A percentile compares a stretch with the other conserved stretches of the same genome.
Conservation (phyloP, 1,140 invertebrate species). For the Lordiphosa stackelbergi region DNA sequence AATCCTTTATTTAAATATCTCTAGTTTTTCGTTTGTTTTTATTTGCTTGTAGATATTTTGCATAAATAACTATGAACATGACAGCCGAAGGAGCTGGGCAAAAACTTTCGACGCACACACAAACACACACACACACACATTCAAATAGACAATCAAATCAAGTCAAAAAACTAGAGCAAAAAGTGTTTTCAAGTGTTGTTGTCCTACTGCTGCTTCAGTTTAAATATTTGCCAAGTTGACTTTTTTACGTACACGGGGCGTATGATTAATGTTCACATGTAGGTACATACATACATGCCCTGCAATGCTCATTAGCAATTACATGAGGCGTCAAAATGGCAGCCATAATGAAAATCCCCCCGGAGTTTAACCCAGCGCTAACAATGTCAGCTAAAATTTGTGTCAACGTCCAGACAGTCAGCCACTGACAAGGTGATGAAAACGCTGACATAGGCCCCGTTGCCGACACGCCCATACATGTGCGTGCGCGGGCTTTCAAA, state of each 20-base stretch:
- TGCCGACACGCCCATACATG: constrained; percentile 36
- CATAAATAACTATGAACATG: constrained; percentile 59
- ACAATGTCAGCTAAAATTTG: constrained; percentile 22
- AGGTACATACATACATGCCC: constrained; percentile 24
- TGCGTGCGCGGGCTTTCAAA: constrained; percentile 55
- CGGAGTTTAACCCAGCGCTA: neutral
- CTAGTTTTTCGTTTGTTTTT: constrained; percentile 56
- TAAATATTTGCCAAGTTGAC: constrained; percentile 37
- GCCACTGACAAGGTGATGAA: constrained; percentile 39
- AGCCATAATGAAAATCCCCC: constrained; percentile 31
- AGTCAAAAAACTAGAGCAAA: constrained; percentile 25
- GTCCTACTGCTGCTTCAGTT: constrained; percentile 10
- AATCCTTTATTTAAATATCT: constrained; percentile 70
- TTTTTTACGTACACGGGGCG: constrained; percentile 25
- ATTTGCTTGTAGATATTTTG: constrained; percentile 61
- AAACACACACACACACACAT: neutral
- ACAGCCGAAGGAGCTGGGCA: constrained; percentile 23
- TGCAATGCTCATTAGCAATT: constrained; percentile 46
- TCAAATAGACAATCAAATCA: constrained; percentile 35
- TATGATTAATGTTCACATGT: constrained; percentile 22
- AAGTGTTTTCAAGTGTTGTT: constrained; percentile 8
- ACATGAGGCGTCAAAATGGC: constrained; percentile 25
- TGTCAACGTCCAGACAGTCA: constrained; percentile 34
- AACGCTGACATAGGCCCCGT: constrained; percentile 36
- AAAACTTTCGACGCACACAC: constrained; percentile 8